phyloP scores from a whole-genome alignment of 2,113 vertebrate species.

The Petrocephalus zakoni region DNA sequence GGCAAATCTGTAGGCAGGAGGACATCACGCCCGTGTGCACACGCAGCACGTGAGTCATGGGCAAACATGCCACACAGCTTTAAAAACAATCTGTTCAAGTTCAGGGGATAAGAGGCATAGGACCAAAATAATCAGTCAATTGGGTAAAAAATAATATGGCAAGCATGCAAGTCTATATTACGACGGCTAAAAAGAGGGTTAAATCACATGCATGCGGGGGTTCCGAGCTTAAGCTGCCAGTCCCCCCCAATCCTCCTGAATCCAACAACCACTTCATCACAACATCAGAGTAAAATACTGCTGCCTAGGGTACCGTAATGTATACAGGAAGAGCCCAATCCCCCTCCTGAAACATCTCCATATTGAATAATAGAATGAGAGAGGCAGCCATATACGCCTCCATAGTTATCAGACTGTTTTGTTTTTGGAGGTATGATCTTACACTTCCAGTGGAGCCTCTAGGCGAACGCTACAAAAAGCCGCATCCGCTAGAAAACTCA shows the following conservation, averaged over 20 bases:
- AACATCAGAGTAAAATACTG: neutral
- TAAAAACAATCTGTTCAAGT: neutral
- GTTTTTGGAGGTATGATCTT: neutral
- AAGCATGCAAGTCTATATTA: neutral
- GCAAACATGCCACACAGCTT: neutral
- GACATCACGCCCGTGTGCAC: neutral
- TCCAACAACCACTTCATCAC: neutral
- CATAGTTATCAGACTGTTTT: neutral
- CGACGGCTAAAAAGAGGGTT: neutral
- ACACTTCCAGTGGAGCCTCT: neutral
- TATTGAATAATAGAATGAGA: neutral
- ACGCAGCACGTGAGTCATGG: neutral
- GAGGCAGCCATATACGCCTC: neutral
- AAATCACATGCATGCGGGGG: neutral
- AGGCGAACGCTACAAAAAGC: neutral
- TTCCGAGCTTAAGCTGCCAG: neutral
- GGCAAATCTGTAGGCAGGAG: conserved; percentile 63
- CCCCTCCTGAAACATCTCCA: conserved; percentile 12
- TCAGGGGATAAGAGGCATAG: neutral
- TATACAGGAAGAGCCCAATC: neutral
- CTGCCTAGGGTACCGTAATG: neutral
- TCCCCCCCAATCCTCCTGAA: neutral
- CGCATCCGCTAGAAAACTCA: neutral
- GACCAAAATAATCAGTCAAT: neutral
- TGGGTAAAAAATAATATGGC: neutral